Evolutionary conservation across 2,888 invertebrate genomes (phyloP).

Genomic region (Empis livida): DNA sequence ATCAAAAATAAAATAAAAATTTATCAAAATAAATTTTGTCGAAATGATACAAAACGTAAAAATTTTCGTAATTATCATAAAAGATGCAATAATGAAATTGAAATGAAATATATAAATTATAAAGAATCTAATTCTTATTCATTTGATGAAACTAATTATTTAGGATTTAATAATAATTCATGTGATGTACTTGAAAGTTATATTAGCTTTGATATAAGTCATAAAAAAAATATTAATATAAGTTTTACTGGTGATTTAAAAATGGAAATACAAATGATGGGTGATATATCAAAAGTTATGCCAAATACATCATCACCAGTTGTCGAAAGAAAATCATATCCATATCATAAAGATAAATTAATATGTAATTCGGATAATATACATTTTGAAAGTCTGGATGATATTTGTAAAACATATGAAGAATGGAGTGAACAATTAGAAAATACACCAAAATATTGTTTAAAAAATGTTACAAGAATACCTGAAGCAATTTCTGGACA

Average conservation of each 20-base stretch:
- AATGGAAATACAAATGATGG: conserved; percentile 33
- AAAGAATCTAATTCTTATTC: too few species aligned
- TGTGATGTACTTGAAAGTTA: too few species aligned
- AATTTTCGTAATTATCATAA: too few species aligned
- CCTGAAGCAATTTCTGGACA: conserved; percentile 12
- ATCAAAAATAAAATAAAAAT: too few species aligned
- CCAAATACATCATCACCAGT: conserved; percentile 29
- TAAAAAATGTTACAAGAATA: conserved; percentile 23
- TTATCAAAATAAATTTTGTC: too few species aligned
- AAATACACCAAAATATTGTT: conserved; percentile 22
- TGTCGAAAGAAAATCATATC: not conserved
- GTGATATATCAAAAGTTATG: conserved; percentile 22
- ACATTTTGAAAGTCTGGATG: not conserved
- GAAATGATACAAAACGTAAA: too few species aligned
- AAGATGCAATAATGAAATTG: too few species aligned
- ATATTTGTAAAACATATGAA: conserved; percentile 17
- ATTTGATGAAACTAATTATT: too few species aligned
- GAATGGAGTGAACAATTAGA: conserved; percentile 24
- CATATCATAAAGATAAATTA: not conserved
- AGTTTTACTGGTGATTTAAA: conserved; percentile 18
- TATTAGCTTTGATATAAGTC: too few species aligned
- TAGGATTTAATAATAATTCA: too few species aligned
- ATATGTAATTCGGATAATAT: not conserved
- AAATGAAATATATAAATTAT: too few species aligned
- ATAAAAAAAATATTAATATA: too few species aligned